These are phyloP conservation scores for Grantiella picta DNA, from an alignment of 2,113 vertebrate species.

Conservation along the genomic window DNA sequence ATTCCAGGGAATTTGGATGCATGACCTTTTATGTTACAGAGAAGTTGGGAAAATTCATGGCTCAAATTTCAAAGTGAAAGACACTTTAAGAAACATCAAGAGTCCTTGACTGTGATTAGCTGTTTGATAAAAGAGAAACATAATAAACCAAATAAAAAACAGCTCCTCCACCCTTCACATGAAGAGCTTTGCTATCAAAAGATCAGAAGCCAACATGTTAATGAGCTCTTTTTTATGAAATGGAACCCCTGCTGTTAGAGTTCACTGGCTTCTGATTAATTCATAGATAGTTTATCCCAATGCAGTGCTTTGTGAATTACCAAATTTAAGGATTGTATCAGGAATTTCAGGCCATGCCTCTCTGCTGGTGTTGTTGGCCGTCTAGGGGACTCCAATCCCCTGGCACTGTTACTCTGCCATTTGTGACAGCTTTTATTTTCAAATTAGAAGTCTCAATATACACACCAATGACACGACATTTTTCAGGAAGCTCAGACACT, in stretches of 20 bases:
- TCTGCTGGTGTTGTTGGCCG: neutral
- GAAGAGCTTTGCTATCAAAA: neutral
- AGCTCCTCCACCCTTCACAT: neutral
- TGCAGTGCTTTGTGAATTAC: neutral
- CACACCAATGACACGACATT: accelerated
- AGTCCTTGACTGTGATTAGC: neutral
- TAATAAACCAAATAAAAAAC: neutral
- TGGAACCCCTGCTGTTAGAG: neutral
- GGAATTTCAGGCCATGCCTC: neutral
- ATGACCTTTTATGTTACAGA: neutral
- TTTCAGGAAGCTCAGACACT: neutral
- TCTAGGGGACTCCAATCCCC: neutral
- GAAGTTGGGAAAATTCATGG: neutral
- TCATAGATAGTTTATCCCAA: neutral
- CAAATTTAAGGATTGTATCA: neutral
- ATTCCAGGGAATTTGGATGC: neutral
- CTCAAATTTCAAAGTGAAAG: neutral
- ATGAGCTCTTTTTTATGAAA: neutral
- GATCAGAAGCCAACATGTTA: neutral
- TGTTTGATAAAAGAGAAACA: neutral
- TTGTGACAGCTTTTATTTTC: neutral
- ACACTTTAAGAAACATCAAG: neutral
- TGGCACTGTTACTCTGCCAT: neutral
- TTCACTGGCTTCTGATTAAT: neutral
- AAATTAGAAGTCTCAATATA: neutral